phyloP scores from a whole-genome alignment of 2,888 invertebrate genomes.

The Conomelus anceps region DNA sequence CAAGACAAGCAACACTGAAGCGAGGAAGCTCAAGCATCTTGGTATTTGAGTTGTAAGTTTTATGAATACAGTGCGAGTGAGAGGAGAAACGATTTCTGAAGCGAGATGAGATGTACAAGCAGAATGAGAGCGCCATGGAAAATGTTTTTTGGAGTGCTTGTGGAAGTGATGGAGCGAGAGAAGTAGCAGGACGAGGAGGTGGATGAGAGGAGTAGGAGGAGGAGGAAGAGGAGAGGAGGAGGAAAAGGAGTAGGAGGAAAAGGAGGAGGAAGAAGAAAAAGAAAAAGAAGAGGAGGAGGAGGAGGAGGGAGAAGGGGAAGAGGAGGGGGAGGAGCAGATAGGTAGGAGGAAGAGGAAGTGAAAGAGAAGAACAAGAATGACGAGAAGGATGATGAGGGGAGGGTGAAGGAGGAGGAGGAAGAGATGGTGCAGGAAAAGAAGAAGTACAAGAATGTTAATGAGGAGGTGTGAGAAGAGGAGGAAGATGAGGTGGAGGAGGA shows the following conservation, averaged over 20 bases:
- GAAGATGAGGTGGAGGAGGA: no score
- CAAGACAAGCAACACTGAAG: not conserved
- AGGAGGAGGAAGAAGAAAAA: not conserved
- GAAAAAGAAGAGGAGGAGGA: no score
- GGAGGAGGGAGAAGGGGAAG: no score
- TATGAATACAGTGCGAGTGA: not conserved
- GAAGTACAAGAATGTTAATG: not conserved
- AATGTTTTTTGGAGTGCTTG: constrained; percentile 6
- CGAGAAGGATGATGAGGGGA: no score
- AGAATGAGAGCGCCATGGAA: not conserved
- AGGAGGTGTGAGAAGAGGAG: not conserved
- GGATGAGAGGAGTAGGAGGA: no score
- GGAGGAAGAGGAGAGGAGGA: not conserved
- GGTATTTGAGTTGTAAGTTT: not conserved
- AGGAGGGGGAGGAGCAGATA: no score
- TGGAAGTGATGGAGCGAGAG: no score
- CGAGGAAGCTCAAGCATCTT: not conserved
- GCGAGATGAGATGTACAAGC: not conserved
- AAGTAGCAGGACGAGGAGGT: no score
- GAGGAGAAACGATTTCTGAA: not conserved
- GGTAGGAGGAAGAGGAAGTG: not conserved
- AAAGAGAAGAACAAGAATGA: not conserved
- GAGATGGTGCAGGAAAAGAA: no score
- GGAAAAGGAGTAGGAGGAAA: not conserved
- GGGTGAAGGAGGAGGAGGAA: no score